Base-by-base conservation (phyloP, 2,113 vertebrate genomes). In the Tringa solitaria region DNA sequence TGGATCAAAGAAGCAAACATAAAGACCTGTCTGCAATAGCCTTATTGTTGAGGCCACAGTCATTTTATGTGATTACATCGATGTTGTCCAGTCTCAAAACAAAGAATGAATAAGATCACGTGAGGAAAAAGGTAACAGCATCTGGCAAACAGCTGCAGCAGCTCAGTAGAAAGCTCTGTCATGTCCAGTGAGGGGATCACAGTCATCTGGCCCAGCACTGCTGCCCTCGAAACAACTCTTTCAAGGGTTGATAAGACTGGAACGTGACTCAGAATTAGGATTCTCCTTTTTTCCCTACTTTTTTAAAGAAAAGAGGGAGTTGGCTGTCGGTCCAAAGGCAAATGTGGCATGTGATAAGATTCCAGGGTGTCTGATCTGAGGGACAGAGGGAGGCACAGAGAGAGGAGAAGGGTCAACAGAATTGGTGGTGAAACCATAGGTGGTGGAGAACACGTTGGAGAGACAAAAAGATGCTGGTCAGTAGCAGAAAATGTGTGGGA, bases 141-240 rank as follows among this genome's bases (percentile, higher is more conserved):
- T 84, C 87, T 85, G 87, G 65, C 76, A 87, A 64, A 75, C 92
- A 94, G 87, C 87, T 97, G 95, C 4, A 64, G 82, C 65, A 76
- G 75, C 87, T 91, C 61, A 76, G 48, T 2, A 30, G 63, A 83
- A 61, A 76, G 28, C 48, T 83, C 57, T 32, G 69, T 68, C 54
- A 2, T 23, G 53, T 80, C 61, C 84, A 87, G 81, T 5, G 33
- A 74, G 74, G 43, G 43, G 53, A 17, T 14, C 43, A 5, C 13
- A 61, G 33, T 37, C 78, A 65, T 41, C 39, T 89, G 64, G 41
- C 39, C 53, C 45, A 56, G 35, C 3, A 0, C 57, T 69, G 37
- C 85, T 76, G 56, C 57, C 53, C 89, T 91, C 53, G 13, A 85
- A 87, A 57, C 57, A 87, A 37, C 80, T 84, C 56, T 8, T 65